phyloP scores from a whole-genome alignment of 2,888 invertebrate species.

The Tipula unca region DNA sequence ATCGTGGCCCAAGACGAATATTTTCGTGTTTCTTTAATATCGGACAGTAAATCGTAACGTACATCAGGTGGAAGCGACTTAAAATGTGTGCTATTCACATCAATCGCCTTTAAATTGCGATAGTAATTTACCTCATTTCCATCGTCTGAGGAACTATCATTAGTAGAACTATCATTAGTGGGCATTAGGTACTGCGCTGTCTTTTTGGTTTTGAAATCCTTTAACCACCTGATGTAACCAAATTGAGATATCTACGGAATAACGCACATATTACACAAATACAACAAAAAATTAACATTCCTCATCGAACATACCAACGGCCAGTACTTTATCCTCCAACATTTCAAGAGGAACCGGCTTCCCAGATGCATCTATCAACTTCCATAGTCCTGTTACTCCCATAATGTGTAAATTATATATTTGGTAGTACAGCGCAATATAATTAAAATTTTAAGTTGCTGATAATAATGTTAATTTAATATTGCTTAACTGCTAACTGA shows the following conservation, averaged over 20 bases:
- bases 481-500: no score
- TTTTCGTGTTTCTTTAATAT: constrained; percentile 85
- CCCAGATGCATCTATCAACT: constrained; percentile 84
- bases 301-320: constrained; percentile 67
- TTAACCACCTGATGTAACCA: constrained; percentile 98
- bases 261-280: neutral
- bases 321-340: constrained; percentile 91
- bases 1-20: constrained; percentile 82
- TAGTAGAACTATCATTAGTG: constrained; percentile 55
- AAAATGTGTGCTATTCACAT: constrained; percentile 73
- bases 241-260: constrained; percentile 81
- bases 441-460: no score
- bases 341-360: constrained; percentile 88
- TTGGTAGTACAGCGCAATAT: neutral
- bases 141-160: constrained; percentile 36
- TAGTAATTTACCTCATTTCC: constrained; percentile 34
- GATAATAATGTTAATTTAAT: no score
- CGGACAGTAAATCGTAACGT: constrained; percentile 85
- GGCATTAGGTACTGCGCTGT: constrained; percentile 75
- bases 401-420: constrained; percentile 46
- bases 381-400: constrained; percentile 98
- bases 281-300: no score
- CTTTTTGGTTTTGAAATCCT: constrained; percentile 83
- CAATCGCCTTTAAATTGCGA: constrained; percentile 63
- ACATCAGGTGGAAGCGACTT: constrained; percentile 74